phyloP scores from a whole-genome alignment of 2,888 invertebrate genomes.

The Bruchidius siliquastri region DNA sequence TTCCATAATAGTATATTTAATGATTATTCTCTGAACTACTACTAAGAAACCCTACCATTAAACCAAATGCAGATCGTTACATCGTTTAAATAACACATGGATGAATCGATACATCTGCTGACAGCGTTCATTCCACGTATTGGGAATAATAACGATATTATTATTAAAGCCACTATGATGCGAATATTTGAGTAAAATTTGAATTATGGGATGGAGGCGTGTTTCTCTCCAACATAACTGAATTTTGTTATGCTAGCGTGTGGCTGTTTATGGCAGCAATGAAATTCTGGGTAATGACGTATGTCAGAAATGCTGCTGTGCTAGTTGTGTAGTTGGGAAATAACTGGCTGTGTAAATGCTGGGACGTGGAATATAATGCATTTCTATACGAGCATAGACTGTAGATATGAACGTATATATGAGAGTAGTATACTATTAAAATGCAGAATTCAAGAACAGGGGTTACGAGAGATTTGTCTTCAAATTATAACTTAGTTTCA shows the following conservation, averaged over 20 bases:
- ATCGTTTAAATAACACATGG: too few species aligned
- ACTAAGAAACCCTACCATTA: too few species aligned
- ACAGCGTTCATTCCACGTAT: too few species aligned
- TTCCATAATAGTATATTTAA: too few species aligned
- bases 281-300: background rate
- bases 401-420: background rate
- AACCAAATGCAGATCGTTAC: too few species aligned
- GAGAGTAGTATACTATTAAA: background rate
- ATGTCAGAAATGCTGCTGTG: background rate
- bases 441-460: background rate
- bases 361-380: background rate
- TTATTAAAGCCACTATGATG: background rate
- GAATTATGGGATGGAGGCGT: background rate
- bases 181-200: background rate
- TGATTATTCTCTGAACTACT: too few species aligned
- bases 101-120: too few species aligned
- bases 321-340: background rate
- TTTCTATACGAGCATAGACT: background rate
- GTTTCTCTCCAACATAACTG: background rate
- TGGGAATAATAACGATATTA: too few species aligned
- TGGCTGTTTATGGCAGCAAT: background rate
- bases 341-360: background rate
- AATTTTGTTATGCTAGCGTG: background rate
- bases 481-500: background rate
- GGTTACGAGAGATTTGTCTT: background rate